Conservation (phyloP, 1,140 invertebrate genomes). For the Helicoverpa armigera region DNA sequence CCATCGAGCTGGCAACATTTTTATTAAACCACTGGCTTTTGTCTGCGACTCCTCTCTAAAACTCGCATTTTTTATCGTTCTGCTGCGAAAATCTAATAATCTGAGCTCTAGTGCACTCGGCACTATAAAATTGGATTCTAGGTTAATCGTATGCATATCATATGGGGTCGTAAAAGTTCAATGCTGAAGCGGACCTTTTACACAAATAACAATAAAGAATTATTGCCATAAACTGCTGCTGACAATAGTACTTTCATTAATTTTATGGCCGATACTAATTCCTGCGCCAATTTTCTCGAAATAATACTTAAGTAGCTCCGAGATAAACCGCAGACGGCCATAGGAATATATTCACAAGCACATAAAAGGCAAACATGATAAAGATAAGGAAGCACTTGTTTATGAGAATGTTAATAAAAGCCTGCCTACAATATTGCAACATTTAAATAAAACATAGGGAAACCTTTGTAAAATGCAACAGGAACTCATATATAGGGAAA, state of each 20-base stretch:
- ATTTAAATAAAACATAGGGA: conserved; percentile 43
- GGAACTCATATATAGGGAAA: conserved; percentile 65
- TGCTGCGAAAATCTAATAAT: conserved; percentile 3
- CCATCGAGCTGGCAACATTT: conserved; percentile 58
- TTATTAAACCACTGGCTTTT: conserved; percentile 58
- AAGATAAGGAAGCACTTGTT: conserved; percentile 1
- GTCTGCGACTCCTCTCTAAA: conserved; percentile 5
- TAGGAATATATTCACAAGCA: neutral
- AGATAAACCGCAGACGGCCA: neutral
- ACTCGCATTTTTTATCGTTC: conserved; percentile 13
- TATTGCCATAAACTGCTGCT: conserved; percentile 15
- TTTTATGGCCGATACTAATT: neutral
- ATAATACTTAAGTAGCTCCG: neutral
- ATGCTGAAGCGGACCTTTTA: neutral
- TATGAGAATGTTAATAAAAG: conserved; percentile 28
- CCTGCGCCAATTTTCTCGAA: neutral
- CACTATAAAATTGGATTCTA: neutral
- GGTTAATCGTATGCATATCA: conserved; percentile 5
- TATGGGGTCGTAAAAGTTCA: conserved; percentile 9
- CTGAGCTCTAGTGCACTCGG: conserved; percentile 1
- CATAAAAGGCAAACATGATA: conserved; percentile 42
- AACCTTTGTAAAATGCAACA: conserved; percentile 49
- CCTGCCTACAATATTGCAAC: conserved; percentile 37
- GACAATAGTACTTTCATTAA: conserved; percentile 7
- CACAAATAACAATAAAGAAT: conserved; percentile 4